phyloP scores from a whole-genome alignment of 2,113 vertebrate species.

The Oreochromis aureus region DNA sequence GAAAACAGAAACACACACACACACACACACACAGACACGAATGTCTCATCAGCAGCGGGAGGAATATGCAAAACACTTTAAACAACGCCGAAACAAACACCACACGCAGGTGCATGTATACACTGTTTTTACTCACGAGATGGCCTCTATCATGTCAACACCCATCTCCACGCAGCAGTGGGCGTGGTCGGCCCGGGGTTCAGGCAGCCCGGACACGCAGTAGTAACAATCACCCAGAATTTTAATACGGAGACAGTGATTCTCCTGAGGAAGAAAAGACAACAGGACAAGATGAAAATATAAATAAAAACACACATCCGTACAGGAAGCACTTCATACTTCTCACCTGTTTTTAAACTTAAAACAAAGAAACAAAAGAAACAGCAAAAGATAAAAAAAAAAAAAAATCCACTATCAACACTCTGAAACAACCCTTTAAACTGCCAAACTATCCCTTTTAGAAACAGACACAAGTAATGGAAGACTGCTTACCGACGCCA shows the following conservation, averaged over 20 bases:
- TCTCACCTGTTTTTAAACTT: background rate
- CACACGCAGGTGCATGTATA: background rate
- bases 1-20: background rate
- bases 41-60: background rate
- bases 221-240: slow-evolving; percentile 96
- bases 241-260: slow-evolving; percentile 94
- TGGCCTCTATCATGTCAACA: slow-evolving; percentile 96
- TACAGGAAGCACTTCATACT: background rate
- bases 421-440: background rate
- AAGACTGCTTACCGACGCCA: slow-evolving; percentile 81
- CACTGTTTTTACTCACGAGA: slow-evolving; percentile 81
- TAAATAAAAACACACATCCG: background rate
- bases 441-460: background rate
- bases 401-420: background rate
- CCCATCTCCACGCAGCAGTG: slow-evolving; percentile 99
- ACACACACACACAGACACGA: background rate
- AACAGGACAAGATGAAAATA: background rate
- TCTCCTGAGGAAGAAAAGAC: slow-evolving; percentile 74
- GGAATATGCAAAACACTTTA: background rate
- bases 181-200: slow-evolving; percentile 89
- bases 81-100: background rate
- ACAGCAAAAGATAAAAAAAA: background rate
- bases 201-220: slow-evolving; percentile 89
- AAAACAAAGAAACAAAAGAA: background rate
- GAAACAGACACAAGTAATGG: background rate